phyloP scores from a whole-genome alignment of 2,888 invertebrate genomes.

The Dynastes hyllus region DNA sequence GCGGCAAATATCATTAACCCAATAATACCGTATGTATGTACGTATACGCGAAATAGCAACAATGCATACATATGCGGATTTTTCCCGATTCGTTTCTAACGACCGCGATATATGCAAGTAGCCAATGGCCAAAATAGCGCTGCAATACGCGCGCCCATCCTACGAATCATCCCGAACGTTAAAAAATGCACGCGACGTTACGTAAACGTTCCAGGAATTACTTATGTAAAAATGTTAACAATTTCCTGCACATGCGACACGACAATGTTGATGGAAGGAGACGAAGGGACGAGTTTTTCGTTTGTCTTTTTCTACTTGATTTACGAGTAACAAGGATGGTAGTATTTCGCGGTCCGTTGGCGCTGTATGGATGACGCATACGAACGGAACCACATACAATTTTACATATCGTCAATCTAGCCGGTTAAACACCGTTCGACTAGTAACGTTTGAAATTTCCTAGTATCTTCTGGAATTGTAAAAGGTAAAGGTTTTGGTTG shows the following conservation, averaged over 20 bases:
- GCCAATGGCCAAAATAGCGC: neutral
- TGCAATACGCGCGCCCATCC: neutral
- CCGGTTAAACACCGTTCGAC: neutral
- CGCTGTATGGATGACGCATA: neutral
- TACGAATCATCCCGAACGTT: slow-evolving; percentile 22
- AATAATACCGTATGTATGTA: slow-evolving; percentile 33
- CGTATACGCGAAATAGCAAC: slow-evolving; percentile 9
- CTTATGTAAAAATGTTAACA: slow-evolving; percentile 44
- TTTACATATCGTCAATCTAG: slow-evolving; percentile 17
- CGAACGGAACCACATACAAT: neutral
- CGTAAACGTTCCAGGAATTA: slow-evolving; percentile 38
- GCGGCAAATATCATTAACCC: slow-evolving; percentile 40
- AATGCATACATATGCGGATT: slow-evolving; percentile 26
- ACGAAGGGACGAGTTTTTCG: neutral
- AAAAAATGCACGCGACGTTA: slow-evolving; percentile 37
- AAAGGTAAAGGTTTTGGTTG: too few species aligned
- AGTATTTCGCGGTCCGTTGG: slow-evolving; percentile 26
- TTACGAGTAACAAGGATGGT: slow-evolving; percentile 31
- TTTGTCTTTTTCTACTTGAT: slow-evolving; percentile 24
- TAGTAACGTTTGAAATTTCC: too few species aligned
- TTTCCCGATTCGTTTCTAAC: slow-evolving; percentile 24
- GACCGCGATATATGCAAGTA: neutral
- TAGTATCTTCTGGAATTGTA: too few species aligned
- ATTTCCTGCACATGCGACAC: slow-evolving; percentile 41
- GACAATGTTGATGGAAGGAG: slow-evolving; percentile 15